Conservation (phyloP, 2,888 invertebrate species). For the Orchestes rusci region DNA sequence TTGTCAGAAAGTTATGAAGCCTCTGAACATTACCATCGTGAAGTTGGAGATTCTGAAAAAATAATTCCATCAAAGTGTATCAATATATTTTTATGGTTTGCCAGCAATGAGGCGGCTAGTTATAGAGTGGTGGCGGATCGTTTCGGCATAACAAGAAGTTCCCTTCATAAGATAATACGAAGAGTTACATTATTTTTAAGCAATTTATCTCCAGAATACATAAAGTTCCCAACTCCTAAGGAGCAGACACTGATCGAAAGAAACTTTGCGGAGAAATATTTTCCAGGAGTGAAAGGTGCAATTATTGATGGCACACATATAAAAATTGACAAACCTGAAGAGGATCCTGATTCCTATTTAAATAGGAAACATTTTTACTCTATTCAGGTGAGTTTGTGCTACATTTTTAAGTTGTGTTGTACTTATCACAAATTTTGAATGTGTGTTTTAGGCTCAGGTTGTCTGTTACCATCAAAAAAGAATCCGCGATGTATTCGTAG, state of each 20-base stretch:
- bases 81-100: conserved; percentile 25
- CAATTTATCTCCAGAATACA: conserved; percentile 17
- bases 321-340: conserved; percentile 22
- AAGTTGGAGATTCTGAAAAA: conserved; percentile 22
- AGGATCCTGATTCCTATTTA: conserved; percentile 23
- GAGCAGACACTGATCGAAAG: conserved; percentile 1
- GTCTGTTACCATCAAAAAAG: conserved; percentile 25
- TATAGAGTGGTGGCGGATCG: conserved; percentile 24
- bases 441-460: conserved; percentile 19
- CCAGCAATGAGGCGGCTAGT: conserved; percentile 18
- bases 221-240: not conserved
- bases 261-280: conserved; percentile 21
- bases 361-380: conserved; percentile 2
- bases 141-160: conserved; percentile 23
- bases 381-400: not conserved
- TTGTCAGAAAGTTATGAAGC: conserved; percentile 17
- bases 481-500: too few relatives aligned
- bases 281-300: too few relatives aligned
- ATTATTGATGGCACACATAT: conserved; percentile 21
- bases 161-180: conserved; percentile 22
- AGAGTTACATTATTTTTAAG: conserved; percentile 20
- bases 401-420: not conserved
- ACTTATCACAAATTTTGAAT: not conserved
- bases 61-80: conserved; percentile 6
- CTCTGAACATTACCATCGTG: conserved; percentile 17